Conservation (phyloP, 2,888 invertebrate species). For the Drosophila prostipennis region DNA sequence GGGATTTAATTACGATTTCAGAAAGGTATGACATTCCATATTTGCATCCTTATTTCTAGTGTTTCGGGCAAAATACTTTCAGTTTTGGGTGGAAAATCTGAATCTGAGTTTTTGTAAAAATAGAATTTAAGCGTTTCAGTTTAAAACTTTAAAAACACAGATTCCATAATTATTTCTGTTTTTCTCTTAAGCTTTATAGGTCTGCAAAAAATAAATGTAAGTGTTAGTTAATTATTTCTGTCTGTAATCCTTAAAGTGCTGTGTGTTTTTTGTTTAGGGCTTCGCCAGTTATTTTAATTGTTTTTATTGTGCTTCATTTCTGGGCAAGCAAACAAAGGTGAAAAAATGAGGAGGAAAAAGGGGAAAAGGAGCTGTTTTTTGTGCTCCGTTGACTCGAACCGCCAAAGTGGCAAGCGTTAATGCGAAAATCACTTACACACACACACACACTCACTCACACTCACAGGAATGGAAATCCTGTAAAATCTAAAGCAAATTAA, state of each 20-base stretch:
- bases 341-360: not conserved
- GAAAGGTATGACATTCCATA: too few species aligned
- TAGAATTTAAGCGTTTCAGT: too few species aligned
- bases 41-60: too few species aligned
- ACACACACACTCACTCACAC: constrained; percentile 2
- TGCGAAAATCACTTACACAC: constrained; percentile 52
- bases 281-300: constrained; percentile 7
- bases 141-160: too few species aligned
- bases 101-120: too few species aligned
- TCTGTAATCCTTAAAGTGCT: not conserved
- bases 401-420: constrained; percentile 56
- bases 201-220: not conserved
- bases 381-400: constrained; percentile 30
- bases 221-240: not conserved
- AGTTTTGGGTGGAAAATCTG: too few species aligned
- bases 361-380: constrained; percentile 13
- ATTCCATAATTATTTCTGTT: too few species aligned
- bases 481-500: constrained; percentile 53
- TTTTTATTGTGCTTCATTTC: constrained; percentile 18
- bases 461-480: constrained; percentile 5
- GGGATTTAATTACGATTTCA: too few species aligned
- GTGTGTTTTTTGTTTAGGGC: not conserved
- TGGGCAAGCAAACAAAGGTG: constrained; percentile 15
- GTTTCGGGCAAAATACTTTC: too few species aligned
- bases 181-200: not conserved